Evolutionary conservation across 2,113 vertebrate genomes (phyloP).

Genomic region (Meles meles): DNA sequence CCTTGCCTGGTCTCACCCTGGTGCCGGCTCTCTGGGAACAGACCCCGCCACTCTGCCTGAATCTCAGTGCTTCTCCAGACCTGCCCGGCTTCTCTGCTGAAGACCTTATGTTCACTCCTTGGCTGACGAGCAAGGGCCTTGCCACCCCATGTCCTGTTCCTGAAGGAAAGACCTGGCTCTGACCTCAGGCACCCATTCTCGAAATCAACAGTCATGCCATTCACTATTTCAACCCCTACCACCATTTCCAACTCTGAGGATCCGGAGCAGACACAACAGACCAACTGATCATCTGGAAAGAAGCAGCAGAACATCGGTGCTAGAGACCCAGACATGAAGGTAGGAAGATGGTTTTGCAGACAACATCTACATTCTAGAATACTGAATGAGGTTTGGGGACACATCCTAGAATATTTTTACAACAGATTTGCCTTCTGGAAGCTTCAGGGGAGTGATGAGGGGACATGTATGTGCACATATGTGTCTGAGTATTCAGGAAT

Average conservation of each 20-base stretch:
- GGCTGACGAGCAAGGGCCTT: neutral
- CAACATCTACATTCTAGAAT: neutral
- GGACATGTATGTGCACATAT: neutral
- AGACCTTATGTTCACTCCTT: neutral
- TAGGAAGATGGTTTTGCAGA: neutral
- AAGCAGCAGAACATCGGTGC: neutral
- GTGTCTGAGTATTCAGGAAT: neutral
- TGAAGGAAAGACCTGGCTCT: neutral
- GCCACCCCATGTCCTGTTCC: neutral
- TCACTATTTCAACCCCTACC: neutral
- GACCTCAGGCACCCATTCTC: neutral
- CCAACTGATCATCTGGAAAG: neutral
- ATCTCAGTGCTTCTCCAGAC: neutral
- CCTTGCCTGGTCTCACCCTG: neutral
- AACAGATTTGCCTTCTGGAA: neutral
- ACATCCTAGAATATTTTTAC: neutral
- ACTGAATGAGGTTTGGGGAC: neutral
- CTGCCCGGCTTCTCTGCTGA: neutral
- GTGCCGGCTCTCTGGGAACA: neutral
- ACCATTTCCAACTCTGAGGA: neutral
- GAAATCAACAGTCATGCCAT: neutral
- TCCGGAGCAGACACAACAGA: neutral
- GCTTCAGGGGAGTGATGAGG: too few relatives aligned
- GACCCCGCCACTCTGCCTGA: neutral
- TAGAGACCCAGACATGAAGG: constrained; percentile 44